Evolutionary conservation across 30 jellyfish, hydroid and myxozoan genomes (phyloP).

Genomic region (Rhopilema esculentum): DNA sequence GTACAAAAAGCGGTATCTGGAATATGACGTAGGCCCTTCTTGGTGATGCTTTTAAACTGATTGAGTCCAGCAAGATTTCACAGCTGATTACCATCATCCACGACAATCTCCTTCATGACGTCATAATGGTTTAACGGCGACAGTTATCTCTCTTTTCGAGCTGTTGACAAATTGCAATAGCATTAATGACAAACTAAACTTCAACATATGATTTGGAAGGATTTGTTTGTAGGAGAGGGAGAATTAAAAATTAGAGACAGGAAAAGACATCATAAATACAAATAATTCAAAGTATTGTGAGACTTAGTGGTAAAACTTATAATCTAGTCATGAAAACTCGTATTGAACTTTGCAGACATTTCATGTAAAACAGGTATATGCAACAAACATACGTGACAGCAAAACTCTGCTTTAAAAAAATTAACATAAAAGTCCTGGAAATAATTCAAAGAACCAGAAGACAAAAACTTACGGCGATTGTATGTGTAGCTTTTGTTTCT

Average conservation of each 20-base stretch:
- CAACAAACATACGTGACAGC: too few species aligned
- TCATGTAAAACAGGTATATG: too few species aligned
- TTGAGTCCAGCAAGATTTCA: not conserved
- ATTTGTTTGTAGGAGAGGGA: too few species aligned
- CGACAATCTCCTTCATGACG: not conserved
- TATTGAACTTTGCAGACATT: too few species aligned
- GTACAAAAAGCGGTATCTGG: too few species aligned
- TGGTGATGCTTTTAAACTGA: not conserved
- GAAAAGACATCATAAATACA: too few species aligned
- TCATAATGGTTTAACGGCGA: not conserved
- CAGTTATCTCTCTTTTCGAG: slow-evolving; percentile 46
- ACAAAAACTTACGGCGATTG: slow-evolving; percentile 83
- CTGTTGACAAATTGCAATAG: slow-evolving; percentile 1
- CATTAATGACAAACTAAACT: not conserved
- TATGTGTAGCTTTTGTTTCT: slow-evolving; percentile 95
- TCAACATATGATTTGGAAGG: too few species aligned
- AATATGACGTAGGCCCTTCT: too few species aligned
- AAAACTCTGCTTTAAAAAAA: not conserved
- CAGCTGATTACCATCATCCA: not conserved
- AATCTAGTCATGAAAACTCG: too few species aligned
- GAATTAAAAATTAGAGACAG: not conserved
- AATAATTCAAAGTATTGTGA: too few species aligned
- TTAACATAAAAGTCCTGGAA: not conserved
- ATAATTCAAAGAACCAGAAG: not conserved
- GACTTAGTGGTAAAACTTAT: too few species aligned